Evolutionary conservation across 1,140 invertebrate species (phyloP), one percentile per base, ranked within the genome.

Genomic region (Acyrthosiphon pisum): DNA sequence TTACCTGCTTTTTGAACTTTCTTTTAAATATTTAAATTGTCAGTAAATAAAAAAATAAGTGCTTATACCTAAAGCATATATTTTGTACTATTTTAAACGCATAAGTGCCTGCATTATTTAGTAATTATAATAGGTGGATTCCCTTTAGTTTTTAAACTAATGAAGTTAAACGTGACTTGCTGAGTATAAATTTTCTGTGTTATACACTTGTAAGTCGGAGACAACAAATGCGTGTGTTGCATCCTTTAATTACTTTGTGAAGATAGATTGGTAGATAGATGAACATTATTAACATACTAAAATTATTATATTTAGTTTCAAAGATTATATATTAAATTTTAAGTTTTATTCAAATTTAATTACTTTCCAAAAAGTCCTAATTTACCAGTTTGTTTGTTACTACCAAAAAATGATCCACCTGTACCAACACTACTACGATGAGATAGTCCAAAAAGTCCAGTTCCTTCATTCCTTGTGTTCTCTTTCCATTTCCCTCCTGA

Each of bases 401-500:
- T 89, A 26, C 93, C 86, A 89, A 93, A 93, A 89, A 93, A 50
- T 37, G 87, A 89, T 18, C 94, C 94, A 86, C 95, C 94, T 76
- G 94, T 93, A 89, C 94, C 94, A 93, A 94, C 94, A 35, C 88
- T 93, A 44, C n/a, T 93, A 50, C 91, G 46, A n/a, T 84, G 86
- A 41, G 91, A 20, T n/a, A 48, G 93, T 46, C 94, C 94, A 93
- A 95, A 94, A 20, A 94, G 56, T 76, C 94, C 90, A 94, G 94
- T 41, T 41, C 41, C 41, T 41, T 41, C 41, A 41, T 37, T 89
- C 94, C 81, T 93, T 94, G 95, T 30, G 94, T 94, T 8, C 95
- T 94, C 83, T 94, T 95, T 44, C 96, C 96, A 97, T 7, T 97
- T 94, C 76, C 96, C 96, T 7, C 96, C 95, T 7, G 96, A 95